Evolutionary conservation across 2,113 vertebrate species (phyloP), one percentile per base, ranked within the genome.

Genomic region (Numida meleagris): DNA sequence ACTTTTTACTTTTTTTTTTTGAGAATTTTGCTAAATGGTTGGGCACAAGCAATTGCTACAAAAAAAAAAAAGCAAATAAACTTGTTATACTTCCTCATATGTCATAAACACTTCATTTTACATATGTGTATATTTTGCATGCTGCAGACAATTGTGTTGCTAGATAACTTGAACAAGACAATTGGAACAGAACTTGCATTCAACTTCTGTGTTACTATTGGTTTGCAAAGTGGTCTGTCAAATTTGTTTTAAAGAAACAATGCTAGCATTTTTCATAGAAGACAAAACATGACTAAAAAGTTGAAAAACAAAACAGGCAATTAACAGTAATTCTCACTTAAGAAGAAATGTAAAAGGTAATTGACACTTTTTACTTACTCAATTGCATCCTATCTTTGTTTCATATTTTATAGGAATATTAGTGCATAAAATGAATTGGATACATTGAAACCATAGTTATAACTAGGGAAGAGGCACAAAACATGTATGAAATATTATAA

Each of bases 371-470:
- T 48, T 29, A 14, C 20, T 31, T 74, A 14, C 12, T 46, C 78
- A 38, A 34, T 1, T 1, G 23, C 0, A 46, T 66, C 0, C 75
- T 83, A 80, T 68, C 6, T 12, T 77, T 75, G 11, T 63, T 77
- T 53, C 4, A 17, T 34, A 6, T 63, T 31, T 7, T 29, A 78
- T 23, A 38, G 46, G 1, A 38, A 40, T 40, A 34, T 21, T 33
- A 33, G 27, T 50, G 48, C 2, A 6, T 50, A 34, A 3, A 25
- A 9, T 8, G 53, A 70, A 19, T 4, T 0, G 6, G 5, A 0
- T n/a, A 73, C 45, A 2, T 29, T 74, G 9, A 11, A 24, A 21
- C 23, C 63, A 5, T 59, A 51, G 14, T 59, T 87, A 72, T 79
- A 59, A 42, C 10, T 34, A 36, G 63, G 12, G 29, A 78, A 10